Evolutionary conservation across 2,113 vertebrate species (phyloP).

Genomic region (Gracilinanus agilis): DNA sequence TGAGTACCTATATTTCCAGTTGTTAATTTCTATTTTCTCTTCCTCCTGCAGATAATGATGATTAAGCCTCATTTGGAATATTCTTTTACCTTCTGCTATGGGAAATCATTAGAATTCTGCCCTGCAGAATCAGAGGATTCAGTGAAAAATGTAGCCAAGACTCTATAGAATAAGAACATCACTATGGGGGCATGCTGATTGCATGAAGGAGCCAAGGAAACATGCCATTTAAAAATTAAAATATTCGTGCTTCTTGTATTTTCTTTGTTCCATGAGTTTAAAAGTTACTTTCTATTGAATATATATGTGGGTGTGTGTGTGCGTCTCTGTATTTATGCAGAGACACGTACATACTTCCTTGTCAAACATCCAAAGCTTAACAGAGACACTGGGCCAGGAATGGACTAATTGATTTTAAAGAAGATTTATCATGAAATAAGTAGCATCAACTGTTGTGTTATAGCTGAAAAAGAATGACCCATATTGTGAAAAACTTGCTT

Average conservation of each 20-base stretch:
- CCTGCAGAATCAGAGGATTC: conserved; percentile 59
- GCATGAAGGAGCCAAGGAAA: conserved; percentile 69
- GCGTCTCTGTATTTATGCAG: not conserved
- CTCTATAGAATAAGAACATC: conserved; percentile 53
- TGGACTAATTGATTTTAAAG: conserved; percentile 48
- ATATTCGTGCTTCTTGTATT: conserved; percentile 61
- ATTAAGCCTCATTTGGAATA: conserved; percentile 83
- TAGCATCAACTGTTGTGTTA: conserved; percentile 42
- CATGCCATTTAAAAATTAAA: conserved; percentile 67
- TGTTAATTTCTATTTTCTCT: conserved; percentile 27
- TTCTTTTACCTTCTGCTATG: conserved; percentile 57
- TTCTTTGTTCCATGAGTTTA: conserved; percentile 61
- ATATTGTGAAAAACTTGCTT: conserved; percentile 43
- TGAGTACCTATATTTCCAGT: conserved; percentile 8
- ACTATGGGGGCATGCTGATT: conserved; percentile 60
- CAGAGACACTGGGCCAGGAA: conserved; percentile 58
- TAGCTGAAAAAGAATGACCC: conserved; percentile 49
- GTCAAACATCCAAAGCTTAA: conserved; percentile 58
- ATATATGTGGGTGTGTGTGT: not conserved
- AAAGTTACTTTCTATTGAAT: conserved; percentile 48
- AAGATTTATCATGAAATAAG: conserved; percentile 45
- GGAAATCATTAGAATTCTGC: conserved; percentile 61
- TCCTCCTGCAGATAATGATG: conserved; percentile 86
- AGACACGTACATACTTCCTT: not conserved
- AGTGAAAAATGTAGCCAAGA: conserved; percentile 62